These are phyloP conservation scores for Epiblema foenella DNA, from an alignment of 2,888 invertebrate genomes.

Conservation along the genomic window DNA sequence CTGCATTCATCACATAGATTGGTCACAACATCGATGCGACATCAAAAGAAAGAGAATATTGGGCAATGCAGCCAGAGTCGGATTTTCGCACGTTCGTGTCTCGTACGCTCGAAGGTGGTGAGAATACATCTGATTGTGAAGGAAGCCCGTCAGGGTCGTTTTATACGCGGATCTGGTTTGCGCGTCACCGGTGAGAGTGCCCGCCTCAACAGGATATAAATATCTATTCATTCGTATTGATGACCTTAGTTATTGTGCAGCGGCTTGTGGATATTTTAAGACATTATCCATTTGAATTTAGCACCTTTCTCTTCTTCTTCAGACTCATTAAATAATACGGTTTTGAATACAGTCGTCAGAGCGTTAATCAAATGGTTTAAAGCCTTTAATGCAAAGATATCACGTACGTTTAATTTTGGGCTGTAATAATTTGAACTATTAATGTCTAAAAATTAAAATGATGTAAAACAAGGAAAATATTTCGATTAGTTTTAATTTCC, in stretches of 20 bases:
- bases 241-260: conserved; percentile 58
- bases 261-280: conserved; percentile 21
- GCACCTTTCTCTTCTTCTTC: conserved; percentile 35
- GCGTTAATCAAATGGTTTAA: conserved; percentile 2
- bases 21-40: not conserved
- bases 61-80: conserved; percentile 16
- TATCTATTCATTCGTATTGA: conserved; percentile 58
- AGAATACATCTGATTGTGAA: conserved; percentile 22
- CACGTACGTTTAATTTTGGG: too few species aligned
- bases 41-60: conserved; percentile 3
- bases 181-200: conserved; percentile 43
- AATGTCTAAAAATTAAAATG: too few species aligned
- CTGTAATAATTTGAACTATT: too few species aligned
- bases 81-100: conserved; percentile 35
- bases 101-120: conserved; percentile 10
- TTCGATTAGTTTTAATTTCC: too few species aligned
- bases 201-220: conserved; percentile 51
- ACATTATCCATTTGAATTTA: conserved; percentile 17
- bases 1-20: not conserved
- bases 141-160: conserved; percentile 43
- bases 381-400: too few species aligned
- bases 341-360: not conserved
- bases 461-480: too few species aligned
- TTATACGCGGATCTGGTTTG: conserved; percentile 32
- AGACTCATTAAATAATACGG: conserved; percentile 8